These are phyloP conservation scores for Sus scrofa DNA, from an alignment of 2,113 vertebrate species.

Conservation along the genomic window T2T-Sscrofa CM000819.6:83004501-83005000, in stretches of 20 bases:
- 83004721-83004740: not conserved
- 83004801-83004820: not conserved
- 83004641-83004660: not conserved
- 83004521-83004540: not conserved
- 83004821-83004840: not conserved
- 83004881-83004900: not conserved
- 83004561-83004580: not conserved
- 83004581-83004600: not conserved
- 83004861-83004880: not conserved
- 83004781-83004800: no score
- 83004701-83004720: not conserved
- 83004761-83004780: not conserved
- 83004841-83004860: not conserved
- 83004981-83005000: not conserved
- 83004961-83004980: not conserved
- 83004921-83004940: not conserved
- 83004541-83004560: not conserved
- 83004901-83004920: not conserved
- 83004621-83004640: not conserved
- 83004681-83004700: not conserved
- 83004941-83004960: not conserved
- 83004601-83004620: not conserved
- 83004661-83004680: not conserved
- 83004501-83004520: not conserved
- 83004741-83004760: accelerated